Evolutionary conservation across 1,140 invertebrate species (phyloP).

Genomic region (Dryas iulia): DNA sequence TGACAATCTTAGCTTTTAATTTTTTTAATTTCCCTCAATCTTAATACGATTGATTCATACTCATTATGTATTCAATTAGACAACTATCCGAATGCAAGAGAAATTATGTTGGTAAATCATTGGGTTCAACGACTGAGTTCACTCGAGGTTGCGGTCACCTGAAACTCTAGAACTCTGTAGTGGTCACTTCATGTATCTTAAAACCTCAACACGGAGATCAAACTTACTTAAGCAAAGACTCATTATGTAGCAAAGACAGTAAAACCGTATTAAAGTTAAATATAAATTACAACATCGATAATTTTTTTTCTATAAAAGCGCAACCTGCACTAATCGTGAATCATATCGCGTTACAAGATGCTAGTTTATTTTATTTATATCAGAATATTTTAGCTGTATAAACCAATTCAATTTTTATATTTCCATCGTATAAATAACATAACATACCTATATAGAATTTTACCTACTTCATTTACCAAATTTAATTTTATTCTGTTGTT

Average conservation of each 20-base stretch:
- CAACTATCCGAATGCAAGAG: constrained; percentile 31
- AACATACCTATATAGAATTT: too few relatives aligned
- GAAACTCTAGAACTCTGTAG: constrained; percentile 65
- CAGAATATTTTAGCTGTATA: too few relatives aligned
- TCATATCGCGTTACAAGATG: too few relatives aligned
- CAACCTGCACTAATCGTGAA: not conserved
- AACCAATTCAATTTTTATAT: too few relatives aligned
- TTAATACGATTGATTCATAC: not conserved
- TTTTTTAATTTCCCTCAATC: not conserved
- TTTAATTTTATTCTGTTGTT: too few relatives aligned
- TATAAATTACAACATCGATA: too few relatives aligned
- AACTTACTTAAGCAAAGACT: not conserved
- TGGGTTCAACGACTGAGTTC: constrained; percentile 60
- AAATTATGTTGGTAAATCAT: constrained; percentile 52
- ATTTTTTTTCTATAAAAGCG: not conserved
- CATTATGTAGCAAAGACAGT: not conserved
- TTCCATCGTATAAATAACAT: too few relatives aligned
- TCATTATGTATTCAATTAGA: not conserved
- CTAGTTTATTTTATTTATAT: too few relatives aligned
- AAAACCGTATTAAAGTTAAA: not conserved
- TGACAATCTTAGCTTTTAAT: not conserved
- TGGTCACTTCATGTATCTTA: constrained; percentile 49
- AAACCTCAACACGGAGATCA: constrained; percentile 30
- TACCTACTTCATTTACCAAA: too few relatives aligned
- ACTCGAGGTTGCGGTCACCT: constrained; percentile 57